phyloP scores from a whole-genome alignment of 2,113 vertebrate species.

The Pteronura brasiliensis region DNA sequence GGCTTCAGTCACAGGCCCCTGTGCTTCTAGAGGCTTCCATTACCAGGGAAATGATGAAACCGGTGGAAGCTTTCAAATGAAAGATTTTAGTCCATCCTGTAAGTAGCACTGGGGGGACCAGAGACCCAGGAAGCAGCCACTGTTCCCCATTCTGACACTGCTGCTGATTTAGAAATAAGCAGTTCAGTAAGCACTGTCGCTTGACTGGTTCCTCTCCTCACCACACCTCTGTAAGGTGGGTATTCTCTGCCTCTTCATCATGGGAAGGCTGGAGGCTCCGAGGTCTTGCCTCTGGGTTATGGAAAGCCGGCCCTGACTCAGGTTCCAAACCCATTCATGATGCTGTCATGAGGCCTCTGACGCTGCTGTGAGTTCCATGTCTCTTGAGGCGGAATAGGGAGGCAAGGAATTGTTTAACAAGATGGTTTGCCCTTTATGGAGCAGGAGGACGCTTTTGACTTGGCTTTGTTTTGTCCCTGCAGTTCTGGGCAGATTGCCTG shows the following conservation, averaged over 20 bases:
- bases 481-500: neutral
- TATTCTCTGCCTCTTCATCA: neutral
- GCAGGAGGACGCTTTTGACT: neutral
- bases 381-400: neutral
- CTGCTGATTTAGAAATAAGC: neutral
- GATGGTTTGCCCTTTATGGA: neutral
- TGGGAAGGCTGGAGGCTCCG: neutral
- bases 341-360: neutral
- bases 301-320: neutral
- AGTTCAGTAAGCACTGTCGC: fast-evolving
- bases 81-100: neutral
- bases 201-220: neutral
- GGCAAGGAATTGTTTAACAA: neutral
- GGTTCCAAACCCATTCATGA: neutral
- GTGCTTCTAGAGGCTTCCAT: neutral
- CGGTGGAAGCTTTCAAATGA: neutral
- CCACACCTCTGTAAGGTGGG: neutral
- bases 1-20: neutral
- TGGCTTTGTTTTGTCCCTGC: neutral
- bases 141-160: neutral
- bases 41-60: neutral
- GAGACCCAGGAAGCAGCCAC: neutral
- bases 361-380: neutral
- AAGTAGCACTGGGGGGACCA: neutral
- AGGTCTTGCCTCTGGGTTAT: neutral